Percentiles rank a stretch among this genome's conserved stretches.
Conservation (phyloP, 2,113 vertebrate genomes). For the Poeciliopsis prolifica region DNA sequence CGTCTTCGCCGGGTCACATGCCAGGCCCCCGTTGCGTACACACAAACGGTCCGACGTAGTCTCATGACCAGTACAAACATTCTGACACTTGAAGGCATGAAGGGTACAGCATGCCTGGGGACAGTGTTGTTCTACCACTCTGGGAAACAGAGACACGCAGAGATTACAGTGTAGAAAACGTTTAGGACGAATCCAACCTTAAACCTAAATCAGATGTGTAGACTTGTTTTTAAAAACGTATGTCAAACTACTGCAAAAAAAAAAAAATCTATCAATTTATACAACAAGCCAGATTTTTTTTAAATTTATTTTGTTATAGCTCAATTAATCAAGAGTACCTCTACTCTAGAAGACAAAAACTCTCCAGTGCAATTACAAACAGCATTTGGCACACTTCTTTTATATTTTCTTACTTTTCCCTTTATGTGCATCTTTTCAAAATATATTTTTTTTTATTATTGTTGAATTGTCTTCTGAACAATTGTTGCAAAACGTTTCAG, state of each 20-base stretch:
- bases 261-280: neutral
- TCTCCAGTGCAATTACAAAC: neutral
- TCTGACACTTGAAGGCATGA: conserved; percentile 50
- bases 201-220: neutral
- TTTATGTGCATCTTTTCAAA: neutral
- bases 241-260: neutral
- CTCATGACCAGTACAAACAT: conserved; percentile 67
- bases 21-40: conserved; percentile 52
- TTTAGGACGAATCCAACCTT: neutral
- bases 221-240: neutral
- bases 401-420: neutral
- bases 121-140: conserved; percentile 36
- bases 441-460: neutral
- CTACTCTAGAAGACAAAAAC: neutral
- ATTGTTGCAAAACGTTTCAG: neutral
- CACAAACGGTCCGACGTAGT: conserved; percentile 58
- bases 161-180: conserved; percentile 1
- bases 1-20: conserved; percentile 72
- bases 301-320: neutral
- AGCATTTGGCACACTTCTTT: too few species aligned
- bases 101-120: conserved; percentile 43
- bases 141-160: conserved; percentile 13
- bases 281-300: neutral
- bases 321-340: too few species aligned
- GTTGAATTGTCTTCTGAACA: neutral